phyloP scores from a whole-genome alignment of 2,888 invertebrate species.

The Bruchidius siliquastri region DNA sequence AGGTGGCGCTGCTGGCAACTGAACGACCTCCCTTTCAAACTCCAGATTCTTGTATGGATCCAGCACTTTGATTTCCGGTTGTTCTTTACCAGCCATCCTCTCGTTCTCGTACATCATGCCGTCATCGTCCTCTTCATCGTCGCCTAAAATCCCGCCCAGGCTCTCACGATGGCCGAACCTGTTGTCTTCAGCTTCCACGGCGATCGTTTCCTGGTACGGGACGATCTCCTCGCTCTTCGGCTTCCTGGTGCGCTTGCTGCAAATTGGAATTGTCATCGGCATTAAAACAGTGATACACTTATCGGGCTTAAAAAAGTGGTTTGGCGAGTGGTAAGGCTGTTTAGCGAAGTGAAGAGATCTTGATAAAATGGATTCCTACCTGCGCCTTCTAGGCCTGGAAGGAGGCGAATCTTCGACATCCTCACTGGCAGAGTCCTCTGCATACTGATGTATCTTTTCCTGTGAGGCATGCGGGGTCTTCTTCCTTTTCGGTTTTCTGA shows the following conservation, averaged over 20 bases:
- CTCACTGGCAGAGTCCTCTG: constrained; percentile 36
- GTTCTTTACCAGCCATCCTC: constrained; percentile 53
- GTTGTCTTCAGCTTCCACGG: constrained; percentile 21
- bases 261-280: constrained; percentile 24
- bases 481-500: constrained; percentile 45
- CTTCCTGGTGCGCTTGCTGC: constrained; percentile 45
- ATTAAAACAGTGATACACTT: too few species aligned
- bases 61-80: constrained; percentile 48
- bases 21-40: constrained; percentile 18
- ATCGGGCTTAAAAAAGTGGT: too few species aligned
- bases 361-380: neutral
- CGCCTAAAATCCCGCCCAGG: constrained; percentile 27
- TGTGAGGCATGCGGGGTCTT: constrained; percentile 45
- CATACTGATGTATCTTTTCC: constrained; percentile 36
- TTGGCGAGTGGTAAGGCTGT: too few species aligned
- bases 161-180: constrained; percentile 25
- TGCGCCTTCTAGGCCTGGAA: constrained; percentile 51
- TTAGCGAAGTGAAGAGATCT: too few species aligned
- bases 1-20: constrained; percentile 40
- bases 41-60: constrained; percentile 34
- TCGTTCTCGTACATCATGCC: constrained; percentile 41
- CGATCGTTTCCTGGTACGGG: constrained; percentile 44
- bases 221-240: constrained; percentile 35
- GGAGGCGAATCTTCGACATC: constrained; percentile 39
- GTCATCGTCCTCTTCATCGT: constrained; percentile 41